Base-by-base conservation (phyloP, 2,888 invertebrate species). In the Drosophila lacicola region DNA sequence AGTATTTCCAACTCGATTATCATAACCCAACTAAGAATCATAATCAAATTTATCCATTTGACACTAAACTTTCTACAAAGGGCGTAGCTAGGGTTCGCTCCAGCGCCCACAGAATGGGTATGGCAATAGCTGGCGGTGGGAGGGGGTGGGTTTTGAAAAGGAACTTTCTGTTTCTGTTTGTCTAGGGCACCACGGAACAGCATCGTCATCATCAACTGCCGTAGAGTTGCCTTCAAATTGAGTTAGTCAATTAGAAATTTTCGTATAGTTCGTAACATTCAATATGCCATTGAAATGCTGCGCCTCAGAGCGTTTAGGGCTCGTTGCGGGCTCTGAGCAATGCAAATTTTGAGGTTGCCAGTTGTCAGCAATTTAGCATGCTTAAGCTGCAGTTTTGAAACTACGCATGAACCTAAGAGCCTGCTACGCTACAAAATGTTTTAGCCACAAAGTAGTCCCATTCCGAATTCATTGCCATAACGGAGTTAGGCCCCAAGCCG, bases 241-340 rank as follows among this genome's bases (percentile, higher is more conserved):
- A 82, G 82, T 87, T 87, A 87, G 82, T 87, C 88, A 87, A 88
- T 88, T 87, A 88, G 76, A 82, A 84, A 84, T 75, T 75, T 80
- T 61, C 69, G 63, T 78, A 50, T 58, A 71, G 72, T 75, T 70
- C 69, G 65, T 53, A 29, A 76, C 75, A 80, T 74, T 82, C 74
- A 84, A 82, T 80, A 74, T 67, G 74, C 70, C 69, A 71, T 74
- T 57, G 62, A 70, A 73, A 69, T 70, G 66, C 46, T 47, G 64
- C 53, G 50, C 44, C 44, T 42, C 41, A 54, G 50, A 60, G 56
- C 70, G 53, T 63, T 74, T 60, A 46, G 41, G 37, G 36, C 65
- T 36, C 45, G 37, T 33, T 66, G 58, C 17, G 47, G 53, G n/a
- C 55, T 46, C n/a, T 49, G 67, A 42, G 49, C 58, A 63, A 73